These are phyloP conservation scores for Mizuhopecten yessoensis DNA, from an alignment of 1,140 invertebrate species.

Conservation along the genomic window DNA sequence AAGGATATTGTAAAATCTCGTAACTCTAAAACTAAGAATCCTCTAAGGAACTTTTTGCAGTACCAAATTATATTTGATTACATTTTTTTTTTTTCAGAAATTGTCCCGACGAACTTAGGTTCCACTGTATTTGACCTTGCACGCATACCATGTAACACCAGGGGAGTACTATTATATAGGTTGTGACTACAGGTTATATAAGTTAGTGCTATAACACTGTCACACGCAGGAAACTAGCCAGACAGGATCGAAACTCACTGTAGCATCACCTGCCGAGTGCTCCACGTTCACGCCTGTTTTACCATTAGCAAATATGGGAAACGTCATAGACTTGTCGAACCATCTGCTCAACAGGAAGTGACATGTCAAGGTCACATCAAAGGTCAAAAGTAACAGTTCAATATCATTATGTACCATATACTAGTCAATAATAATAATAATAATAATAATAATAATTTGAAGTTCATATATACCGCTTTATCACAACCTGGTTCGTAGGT, in stretches of 20 bases:
- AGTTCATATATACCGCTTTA: too few species aligned
- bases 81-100: too few species aligned
- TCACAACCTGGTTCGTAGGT: too few species aligned
- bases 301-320: constrained; percentile 58
- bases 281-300: constrained; percentile 61
- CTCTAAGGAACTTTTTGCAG: too few species aligned
- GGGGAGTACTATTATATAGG: neutral
- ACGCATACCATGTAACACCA: neutral
- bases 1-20: too few species aligned
- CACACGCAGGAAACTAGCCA: neutral
- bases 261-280: constrained; percentile 57
- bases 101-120: neutral
- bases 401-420: too few species aligned
- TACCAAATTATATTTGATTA: too few species aligned
- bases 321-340: constrained; percentile 60
- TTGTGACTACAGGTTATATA: neutral
- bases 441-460: too few species aligned
- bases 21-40: too few species aligned
- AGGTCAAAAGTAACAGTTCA: too few species aligned
- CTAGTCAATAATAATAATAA: too few species aligned
- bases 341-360: constrained; percentile 51
- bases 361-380: constrained; percentile 17
- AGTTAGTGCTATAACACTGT: neutral
- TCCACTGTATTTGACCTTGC: neutral
- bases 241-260: constrained; percentile 50